phyloP scores from a whole-genome alignment of 2,797 vertebrate genomes.

The Apogon talboti region DNA sequence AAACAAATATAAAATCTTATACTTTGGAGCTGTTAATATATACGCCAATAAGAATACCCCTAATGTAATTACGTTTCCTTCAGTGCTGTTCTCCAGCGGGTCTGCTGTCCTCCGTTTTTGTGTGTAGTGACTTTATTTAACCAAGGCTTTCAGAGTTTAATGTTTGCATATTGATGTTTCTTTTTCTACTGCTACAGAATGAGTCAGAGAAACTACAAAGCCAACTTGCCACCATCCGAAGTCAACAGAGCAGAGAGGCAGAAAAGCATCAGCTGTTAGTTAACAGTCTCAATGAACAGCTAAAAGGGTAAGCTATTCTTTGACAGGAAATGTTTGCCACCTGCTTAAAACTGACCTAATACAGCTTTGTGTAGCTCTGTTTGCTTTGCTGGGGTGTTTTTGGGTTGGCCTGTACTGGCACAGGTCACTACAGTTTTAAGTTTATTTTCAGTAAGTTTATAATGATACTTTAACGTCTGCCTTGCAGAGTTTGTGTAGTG shows the following conservation, averaged over 20 bases:
- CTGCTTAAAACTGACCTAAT: background rate
- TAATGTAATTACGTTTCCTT: background rate
- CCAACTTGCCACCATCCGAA: slow-evolving; percentile 83
- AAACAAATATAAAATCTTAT: background rate
- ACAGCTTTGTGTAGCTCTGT: too few relatives aligned
- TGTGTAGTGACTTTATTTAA: slow-evolving; percentile 37
- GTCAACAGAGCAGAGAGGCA: slow-evolving; percentile 85
- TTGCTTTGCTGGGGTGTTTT: too few relatives aligned
- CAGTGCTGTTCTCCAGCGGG: slow-evolving; percentile 18
- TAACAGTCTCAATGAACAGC: slow-evolving; percentile 87
- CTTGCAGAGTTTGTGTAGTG: too few relatives aligned
- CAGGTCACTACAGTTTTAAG: too few relatives aligned
- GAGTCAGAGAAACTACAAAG: slow-evolving; percentile 89
- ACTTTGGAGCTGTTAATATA: background rate
- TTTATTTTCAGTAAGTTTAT: too few relatives aligned
- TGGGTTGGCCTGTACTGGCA: too few relatives aligned
- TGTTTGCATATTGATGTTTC: slow-evolving; percentile 8
- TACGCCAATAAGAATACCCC: background rate
- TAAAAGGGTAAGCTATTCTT: slow-evolving; percentile 84
- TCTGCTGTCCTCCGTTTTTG: slow-evolving; percentile 26
- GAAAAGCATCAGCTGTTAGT: slow-evolving; percentile 90
- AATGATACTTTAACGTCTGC: too few relatives aligned
- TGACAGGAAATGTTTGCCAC: background rate
- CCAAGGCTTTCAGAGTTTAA: background rate
- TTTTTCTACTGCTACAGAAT: slow-evolving; percentile 74